Conservation (phyloP, 2,113 vertebrate genomes). For the Cyanistes caeruleus region DNA sequence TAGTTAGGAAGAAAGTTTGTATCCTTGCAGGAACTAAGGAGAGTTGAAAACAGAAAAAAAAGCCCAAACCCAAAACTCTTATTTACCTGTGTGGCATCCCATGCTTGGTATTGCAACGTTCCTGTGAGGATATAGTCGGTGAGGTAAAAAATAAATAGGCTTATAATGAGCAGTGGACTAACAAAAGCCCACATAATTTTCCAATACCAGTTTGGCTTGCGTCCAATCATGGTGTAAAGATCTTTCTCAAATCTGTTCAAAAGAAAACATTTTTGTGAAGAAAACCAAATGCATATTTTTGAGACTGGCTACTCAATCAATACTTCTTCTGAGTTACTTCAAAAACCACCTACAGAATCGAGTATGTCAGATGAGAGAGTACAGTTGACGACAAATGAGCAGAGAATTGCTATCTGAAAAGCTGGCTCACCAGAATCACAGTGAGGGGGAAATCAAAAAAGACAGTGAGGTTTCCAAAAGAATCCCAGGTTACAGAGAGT, state of each 20-base stretch:
- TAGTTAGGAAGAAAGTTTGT: neutral
- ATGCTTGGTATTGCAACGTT: slow-evolving; percentile 87
- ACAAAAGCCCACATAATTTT: slow-evolving; percentile 84
- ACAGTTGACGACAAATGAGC: neutral
- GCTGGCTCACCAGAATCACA: neutral
- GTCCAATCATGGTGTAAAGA: slow-evolving; percentile 86
- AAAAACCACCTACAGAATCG: neutral
- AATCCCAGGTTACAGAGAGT: neutral
- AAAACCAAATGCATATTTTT: rapidly evolving
- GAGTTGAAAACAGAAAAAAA: neutral
- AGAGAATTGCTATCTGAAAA: neutral
- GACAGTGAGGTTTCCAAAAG: neutral
- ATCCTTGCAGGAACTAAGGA: neutral
- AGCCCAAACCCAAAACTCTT: neutral
- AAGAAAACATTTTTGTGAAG: neutral
- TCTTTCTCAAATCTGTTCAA: slow-evolving; percentile 87
- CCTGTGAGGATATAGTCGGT: slow-evolving; percentile 86
- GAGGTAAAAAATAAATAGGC: slow-evolving; percentile 88
- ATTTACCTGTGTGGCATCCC: slow-evolving; percentile 86
- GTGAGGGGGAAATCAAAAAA: neutral
- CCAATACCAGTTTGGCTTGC: slow-evolving; percentile 85
- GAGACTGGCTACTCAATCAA: neutral
- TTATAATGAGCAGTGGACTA: slow-evolving; percentile 86
- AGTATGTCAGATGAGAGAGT: neutral
- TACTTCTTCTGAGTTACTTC: neutral